Evolutionary conservation across 2,113 vertebrate species (phyloP).

Genomic region (Neodon shergylaensis): DNA sequence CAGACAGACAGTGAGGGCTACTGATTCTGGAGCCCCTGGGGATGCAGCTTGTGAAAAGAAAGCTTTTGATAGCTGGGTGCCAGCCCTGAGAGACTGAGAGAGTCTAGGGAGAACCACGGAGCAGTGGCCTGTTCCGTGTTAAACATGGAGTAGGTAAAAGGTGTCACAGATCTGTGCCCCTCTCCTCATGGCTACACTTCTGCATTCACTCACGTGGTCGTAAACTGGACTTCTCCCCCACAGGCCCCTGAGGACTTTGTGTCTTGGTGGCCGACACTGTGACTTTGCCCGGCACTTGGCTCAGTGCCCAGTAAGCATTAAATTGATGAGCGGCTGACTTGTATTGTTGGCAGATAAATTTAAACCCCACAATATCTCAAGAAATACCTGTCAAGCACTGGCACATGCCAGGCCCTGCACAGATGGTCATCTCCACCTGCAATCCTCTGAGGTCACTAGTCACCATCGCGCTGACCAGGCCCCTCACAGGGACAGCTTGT

Average conservation of each 20-base stretch:
- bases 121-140: background rate
- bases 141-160: background rate
- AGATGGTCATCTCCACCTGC: background rate
- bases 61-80: background rate
- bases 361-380: background rate
- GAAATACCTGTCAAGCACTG: background rate
- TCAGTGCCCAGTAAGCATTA: background rate
- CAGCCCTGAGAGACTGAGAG: background rate
- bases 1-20: background rate
- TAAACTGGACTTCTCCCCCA: background rate
- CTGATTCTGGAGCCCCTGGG: rapidly evolving
- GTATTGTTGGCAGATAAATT: background rate
- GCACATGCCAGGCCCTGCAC: background rate
- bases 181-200: background rate
- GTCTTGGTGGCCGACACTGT: background rate
- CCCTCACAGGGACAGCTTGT: background rate
- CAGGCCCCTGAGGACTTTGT: background rate
- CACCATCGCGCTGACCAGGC: background rate
- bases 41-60: background rate
- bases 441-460: background rate
- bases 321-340: conserved; percentile 16
- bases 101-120: background rate
- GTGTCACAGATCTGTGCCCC: too few species aligned
- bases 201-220: background rate
- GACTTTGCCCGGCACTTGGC: background rate